phyloP scores from a whole-genome alignment of 2,888 invertebrate genomes.

The Pyrochroa serraticornis region DNA sequence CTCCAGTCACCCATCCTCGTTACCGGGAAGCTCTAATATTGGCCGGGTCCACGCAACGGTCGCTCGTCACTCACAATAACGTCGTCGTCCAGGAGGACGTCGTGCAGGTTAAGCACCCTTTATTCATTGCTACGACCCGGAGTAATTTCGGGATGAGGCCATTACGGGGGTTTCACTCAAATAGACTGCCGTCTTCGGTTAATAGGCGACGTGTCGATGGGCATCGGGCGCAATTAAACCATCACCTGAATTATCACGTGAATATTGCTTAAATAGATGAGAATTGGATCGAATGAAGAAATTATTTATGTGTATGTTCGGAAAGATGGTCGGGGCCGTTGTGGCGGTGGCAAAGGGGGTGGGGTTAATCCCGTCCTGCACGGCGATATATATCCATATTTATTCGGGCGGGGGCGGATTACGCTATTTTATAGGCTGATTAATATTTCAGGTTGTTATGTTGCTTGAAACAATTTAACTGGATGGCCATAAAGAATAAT shows the following conservation, averaged over 20 bases:
- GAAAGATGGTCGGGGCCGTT: background rate
- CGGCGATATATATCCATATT: slow-evolving; percentile 20
- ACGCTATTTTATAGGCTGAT: slow-evolving; percentile 39
- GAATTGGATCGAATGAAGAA: no score
- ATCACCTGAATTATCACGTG: background rate
- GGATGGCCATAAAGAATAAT: slow-evolving; percentile 39
- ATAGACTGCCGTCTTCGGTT: slow-evolving; percentile 18
- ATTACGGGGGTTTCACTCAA: slow-evolving; percentile 25
- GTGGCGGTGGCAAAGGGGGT: slow-evolving; percentile 1
- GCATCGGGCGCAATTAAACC: slow-evolving; percentile 12
- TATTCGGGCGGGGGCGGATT: slow-evolving; percentile 21
- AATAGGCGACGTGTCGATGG: slow-evolving; percentile 27
- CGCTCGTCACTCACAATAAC: slow-evolving; percentile 40
- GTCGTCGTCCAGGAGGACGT: slow-evolving; percentile 28
- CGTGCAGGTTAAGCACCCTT: slow-evolving; percentile 33
- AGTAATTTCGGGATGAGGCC: slow-evolving; percentile 29
- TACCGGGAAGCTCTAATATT: slow-evolving; percentile 36
- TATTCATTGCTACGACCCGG: slow-evolving; percentile 30
- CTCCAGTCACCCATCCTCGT: slow-evolving; percentile 44
- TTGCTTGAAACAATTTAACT: slow-evolving; percentile 40
- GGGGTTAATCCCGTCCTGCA: slow-evolving; percentile 11
- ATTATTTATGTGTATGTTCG: no score
- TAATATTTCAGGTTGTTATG: slow-evolving; percentile 39
- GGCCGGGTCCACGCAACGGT: slow-evolving; percentile 33
- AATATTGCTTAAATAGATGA: background rate